A percentile compares a stretch with the other conserved stretches of the same genome.
phyloP scores from a whole-genome alignment of 1,140 invertebrate genomes.

The Achroia grisella region DNA sequence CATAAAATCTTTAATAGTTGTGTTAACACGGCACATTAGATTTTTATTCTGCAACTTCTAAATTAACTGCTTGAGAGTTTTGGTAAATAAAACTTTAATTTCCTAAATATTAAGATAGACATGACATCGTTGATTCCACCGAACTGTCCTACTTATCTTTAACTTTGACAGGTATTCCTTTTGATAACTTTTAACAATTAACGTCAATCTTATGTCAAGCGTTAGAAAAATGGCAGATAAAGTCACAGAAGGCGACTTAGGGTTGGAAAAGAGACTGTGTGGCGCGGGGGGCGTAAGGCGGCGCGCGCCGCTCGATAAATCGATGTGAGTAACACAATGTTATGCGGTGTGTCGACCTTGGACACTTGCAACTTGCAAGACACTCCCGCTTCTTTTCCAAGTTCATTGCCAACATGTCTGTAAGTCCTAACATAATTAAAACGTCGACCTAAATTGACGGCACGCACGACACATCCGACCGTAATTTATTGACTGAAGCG shows the following conservation, averaged over 20 bases:
- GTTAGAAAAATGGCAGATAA: constrained; percentile 36
- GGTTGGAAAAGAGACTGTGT: constrained; percentile 20
- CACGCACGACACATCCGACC: background rate
- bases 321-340: constrained; percentile 63
- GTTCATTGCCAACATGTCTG: constrained; percentile 57
- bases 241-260: constrained; percentile 19
- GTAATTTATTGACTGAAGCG: background rate
- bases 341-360: constrained; percentile 58
- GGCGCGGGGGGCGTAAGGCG: constrained; percentile 26
- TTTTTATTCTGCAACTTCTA: too few relatives aligned
- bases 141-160: too few relatives aligned
- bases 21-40: too few relatives aligned
- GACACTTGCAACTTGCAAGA: constrained; percentile 58
- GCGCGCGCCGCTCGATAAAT: constrained; percentile 70
- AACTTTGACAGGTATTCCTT: too few relatives aligned
- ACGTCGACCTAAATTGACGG: background rate
- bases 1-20: too few relatives aligned
- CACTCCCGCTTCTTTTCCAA: constrained; percentile 58
- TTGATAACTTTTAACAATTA: constrained; percentile 4
- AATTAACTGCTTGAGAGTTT: too few relatives aligned
- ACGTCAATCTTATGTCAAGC: constrained; percentile 8
- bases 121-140: too few relatives aligned
- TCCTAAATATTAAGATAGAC: too few relatives aligned
- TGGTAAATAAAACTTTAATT: too few relatives aligned
- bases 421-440: too few relatives aligned